Evolutionary conservation across 2,797 vertebrate genomes (phyloP).

Genomic region (Premnoplex brunnescens): DNA sequence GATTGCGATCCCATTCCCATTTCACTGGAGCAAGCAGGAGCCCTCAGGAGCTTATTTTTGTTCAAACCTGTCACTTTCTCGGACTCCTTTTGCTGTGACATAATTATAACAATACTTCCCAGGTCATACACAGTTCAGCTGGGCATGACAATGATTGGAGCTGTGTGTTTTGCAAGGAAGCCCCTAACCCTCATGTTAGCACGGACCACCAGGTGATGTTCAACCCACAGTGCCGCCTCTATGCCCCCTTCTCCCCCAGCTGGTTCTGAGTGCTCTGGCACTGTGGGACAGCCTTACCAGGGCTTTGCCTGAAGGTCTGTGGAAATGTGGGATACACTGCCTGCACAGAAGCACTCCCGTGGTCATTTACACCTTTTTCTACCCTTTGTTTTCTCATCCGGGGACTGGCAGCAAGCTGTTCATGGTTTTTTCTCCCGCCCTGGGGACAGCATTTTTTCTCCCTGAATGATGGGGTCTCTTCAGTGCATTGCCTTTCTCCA

Average conservation of each 20-base stretch:
- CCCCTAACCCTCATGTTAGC: background rate
- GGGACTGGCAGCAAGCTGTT: background rate
- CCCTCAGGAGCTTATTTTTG: background rate
- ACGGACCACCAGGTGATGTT: background rate
- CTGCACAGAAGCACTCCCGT: fast-evolving
- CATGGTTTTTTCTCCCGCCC: fast-evolving
- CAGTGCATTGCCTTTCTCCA: background rate
- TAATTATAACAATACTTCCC: background rate
- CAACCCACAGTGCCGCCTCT: fast-evolving
- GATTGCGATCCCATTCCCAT: fast-evolving
- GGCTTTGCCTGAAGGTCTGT: background rate
- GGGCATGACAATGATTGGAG: background rate
- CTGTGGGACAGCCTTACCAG: background rate
- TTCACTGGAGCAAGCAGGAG: background rate
- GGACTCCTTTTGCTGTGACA: background rate
- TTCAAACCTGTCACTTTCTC: background rate
- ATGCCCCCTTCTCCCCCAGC: no score
- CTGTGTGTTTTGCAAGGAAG: background rate
- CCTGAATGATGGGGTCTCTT: fast-evolving
- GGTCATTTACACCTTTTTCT: background rate
- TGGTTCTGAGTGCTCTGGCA: background rate
- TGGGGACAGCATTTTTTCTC: background rate
- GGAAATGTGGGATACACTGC: fast-evolving
- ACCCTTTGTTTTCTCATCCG: background rate
- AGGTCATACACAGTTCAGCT: background rate